Percentiles rank a stretch among this genome's conserved stretches.
Conservation (phyloP, 2,797 vertebrate species). For the Syndactyla subalaris region DNA sequence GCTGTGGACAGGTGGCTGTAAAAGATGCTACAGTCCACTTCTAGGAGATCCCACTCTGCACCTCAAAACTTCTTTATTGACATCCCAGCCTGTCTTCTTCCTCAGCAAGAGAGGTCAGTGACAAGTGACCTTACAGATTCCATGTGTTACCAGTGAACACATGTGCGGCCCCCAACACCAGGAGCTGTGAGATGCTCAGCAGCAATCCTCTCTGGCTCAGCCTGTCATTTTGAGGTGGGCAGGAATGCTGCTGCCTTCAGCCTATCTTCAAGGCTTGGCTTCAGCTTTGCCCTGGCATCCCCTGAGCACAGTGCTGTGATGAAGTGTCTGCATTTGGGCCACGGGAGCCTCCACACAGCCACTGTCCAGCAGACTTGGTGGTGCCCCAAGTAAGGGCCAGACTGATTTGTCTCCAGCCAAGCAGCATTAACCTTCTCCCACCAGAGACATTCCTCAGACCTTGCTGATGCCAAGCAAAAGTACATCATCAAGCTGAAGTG, state of each 20-base stretch:
- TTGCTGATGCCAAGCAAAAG: conserved; percentile 24
- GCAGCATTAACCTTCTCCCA: neutral
- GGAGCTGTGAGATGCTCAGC: neutral
- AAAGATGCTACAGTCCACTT: neutral
- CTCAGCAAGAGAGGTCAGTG: neutral
- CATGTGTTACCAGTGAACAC: fast-evolving
- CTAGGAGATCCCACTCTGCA: neutral
- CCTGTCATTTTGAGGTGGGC: fast-evolving
- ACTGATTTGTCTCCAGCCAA: neutral
- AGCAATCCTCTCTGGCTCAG: neutral
- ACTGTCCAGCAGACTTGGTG: conserved; percentile 5
- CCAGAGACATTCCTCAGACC: conserved; percentile 3
- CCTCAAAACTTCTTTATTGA: neutral
- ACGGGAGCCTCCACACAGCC: neutral
- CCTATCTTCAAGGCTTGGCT: neutral
- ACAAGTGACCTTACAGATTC: neutral
- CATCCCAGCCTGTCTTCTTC: neutral
- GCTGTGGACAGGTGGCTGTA: neutral
- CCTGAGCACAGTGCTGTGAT: neutral
- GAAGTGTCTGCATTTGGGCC: neutral
- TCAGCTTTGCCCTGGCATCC: neutral
- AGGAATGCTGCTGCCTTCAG: neutral
- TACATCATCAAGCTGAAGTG: neutral
- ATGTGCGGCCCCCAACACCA: fast-evolving
- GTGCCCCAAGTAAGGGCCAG: neutral